Percentiles rank a stretch among this genome's conserved stretches.
Evolutionary conservation across 2,888 invertebrate genomes (phyloP).

Genomic region (Meteorus colon): DNA sequence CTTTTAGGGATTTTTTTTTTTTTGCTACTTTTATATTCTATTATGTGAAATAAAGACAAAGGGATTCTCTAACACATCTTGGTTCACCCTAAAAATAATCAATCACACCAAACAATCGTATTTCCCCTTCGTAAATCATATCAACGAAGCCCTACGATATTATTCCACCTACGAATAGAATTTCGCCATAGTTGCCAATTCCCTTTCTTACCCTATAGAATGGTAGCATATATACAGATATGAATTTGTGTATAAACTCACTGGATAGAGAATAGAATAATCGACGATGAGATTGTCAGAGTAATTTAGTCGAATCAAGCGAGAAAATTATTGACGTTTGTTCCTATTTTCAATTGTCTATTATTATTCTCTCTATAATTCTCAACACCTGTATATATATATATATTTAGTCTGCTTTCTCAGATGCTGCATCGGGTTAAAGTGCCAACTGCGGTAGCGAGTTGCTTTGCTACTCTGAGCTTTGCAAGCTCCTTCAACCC

Average conservation of each 20-base stretch:
- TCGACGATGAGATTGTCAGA: slow-evolving; percentile 16
- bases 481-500: slow-evolving; percentile 20
- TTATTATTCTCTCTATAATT: neutral
- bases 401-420: neutral
- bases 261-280: neutral
- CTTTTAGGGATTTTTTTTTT: no score
- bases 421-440: neutral
- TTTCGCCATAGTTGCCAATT: neutral
- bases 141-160: neutral
- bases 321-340: slow-evolving; percentile 42
- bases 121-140: neutral
- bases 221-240: neutral
- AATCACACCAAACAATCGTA: neutral
- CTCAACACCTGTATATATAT: slow-evolving; percentile 6
- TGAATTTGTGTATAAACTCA: neutral
- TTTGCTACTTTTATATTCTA: no score
- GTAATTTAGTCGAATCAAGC: slow-evolving; percentile 22
- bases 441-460: slow-evolving; percentile 2
- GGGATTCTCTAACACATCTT: no score
- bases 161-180: neutral
- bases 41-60: no score
- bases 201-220: neutral
- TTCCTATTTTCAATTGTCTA: slow-evolving; percentile 29
- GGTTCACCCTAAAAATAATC: neutral
- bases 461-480: slow-evolving; percentile 28